Percentiles rank a stretch among this genome's conserved stretches.
Conservation (phyloP, 2,797 vertebrate species). For the Phoeniculus purpureus region DNA sequence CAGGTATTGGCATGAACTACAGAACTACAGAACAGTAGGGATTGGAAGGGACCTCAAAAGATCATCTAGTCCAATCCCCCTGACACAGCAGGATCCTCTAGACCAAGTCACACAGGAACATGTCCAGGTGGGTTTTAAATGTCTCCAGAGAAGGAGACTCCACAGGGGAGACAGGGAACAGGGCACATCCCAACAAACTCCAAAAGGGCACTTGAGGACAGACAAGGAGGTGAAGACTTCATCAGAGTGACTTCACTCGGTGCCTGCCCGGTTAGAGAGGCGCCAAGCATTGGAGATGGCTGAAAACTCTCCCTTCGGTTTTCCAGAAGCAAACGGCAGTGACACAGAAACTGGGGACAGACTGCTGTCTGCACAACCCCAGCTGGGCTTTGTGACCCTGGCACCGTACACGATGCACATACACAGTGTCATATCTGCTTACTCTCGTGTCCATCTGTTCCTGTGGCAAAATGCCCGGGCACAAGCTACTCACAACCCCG, state of each 20-base stretch:
- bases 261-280: background rate
- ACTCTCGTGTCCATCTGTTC: constrained; percentile 65
- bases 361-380: background rate
- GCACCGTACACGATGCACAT: background rate
- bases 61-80: too few species aligned
- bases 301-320: background rate
- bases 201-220: constrained; percentile 18
- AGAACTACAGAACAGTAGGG: too few species aligned
- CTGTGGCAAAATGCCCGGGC: constrained; percentile 36
- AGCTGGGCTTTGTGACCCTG: background rate
- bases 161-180: fast-evolving
- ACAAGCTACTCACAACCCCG: background rate
- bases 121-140: too few species aligned
- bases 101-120: too few species aligned
- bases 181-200: background rate
- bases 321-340: background rate
- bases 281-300: background rate
- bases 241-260: background rate
- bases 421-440: constrained; percentile 5
- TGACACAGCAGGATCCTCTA: too few species aligned
- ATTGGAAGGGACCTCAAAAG: too few species aligned
- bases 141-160: too few species aligned
- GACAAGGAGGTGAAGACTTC: background rate
- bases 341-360: background rate
- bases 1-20: fast-evolving